These are phyloP conservation scores for Enteromius trimaculatus DNA, from an alignment of 2,797 vertebrate species.

Conservation along the genomic window DNA sequence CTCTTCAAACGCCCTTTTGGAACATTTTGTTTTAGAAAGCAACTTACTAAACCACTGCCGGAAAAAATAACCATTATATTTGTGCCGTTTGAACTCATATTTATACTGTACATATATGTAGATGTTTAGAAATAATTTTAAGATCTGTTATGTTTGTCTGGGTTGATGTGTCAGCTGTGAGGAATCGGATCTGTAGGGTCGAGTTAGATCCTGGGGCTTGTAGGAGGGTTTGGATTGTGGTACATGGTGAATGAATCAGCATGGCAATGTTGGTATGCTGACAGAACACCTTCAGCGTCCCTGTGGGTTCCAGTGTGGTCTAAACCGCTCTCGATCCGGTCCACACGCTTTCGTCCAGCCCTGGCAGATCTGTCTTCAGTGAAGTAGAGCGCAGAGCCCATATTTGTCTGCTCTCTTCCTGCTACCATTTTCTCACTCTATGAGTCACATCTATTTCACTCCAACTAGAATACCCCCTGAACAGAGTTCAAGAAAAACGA, in stretches of 20 bases:
- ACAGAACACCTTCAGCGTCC: conserved; percentile 44
- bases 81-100: conserved; percentile 20
- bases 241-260: conserved; percentile 54
- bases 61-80: neutral
- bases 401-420: conserved; percentile 25
- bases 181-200: conserved; percentile 52
- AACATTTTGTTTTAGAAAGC: neutral
- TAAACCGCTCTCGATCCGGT: conserved; percentile 64
- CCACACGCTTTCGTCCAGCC: conserved; percentile 42
- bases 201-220: conserved; percentile 54
- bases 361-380: conserved; percentile 29
- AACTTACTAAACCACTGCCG: neutral
- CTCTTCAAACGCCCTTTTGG: neutral
- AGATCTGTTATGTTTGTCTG: conserved; percentile 35
- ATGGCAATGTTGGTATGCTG: conserved; percentile 16
- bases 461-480: conserved; percentile 23
- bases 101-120: conserved; percentile 30
- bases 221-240: conserved; percentile 46
- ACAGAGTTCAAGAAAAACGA: conserved; percentile 43
- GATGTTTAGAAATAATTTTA: conserved; percentile 1
- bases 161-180: conserved; percentile 39
- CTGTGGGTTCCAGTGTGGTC: conserved; percentile 50
- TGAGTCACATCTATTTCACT: conserved; percentile 54
- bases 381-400: conserved; percentile 38
- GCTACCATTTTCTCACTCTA: conserved; percentile 5